Evolutionary conservation across 1,140 invertebrate genomes (phyloP), one percentile per base, ranked within the genome.

Genomic region (Diploscapter pachys): DNA sequence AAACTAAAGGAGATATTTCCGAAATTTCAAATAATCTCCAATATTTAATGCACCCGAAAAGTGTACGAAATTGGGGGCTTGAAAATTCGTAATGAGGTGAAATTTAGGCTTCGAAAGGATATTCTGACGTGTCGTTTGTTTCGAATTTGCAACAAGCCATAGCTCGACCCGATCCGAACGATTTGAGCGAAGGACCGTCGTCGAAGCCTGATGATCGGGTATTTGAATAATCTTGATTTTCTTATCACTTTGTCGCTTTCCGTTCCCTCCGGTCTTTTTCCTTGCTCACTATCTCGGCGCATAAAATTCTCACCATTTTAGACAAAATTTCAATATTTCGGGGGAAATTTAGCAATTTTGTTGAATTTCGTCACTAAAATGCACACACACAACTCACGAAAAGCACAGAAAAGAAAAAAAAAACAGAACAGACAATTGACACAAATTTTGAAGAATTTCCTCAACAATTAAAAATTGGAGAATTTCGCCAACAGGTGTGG

Each of bases 61-160:
- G 6, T 50, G n/a, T 48, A 67, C 51, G 49, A 1, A 4, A 31
- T 6, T 11, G 57, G 31, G 9, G 57, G 57, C 57, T 59, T 59
- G 31, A 11, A 59, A 59, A 59, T 11, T 9, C 13, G 31, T 59
- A 64, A 8, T 64, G 6, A 13, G 13, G 8, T 48, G 57, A 52
- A 61, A 69, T 74, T 31, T 61, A 74, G 73, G 73, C 64, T 3
- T 5, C 48, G 11, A 64, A 69, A n/a, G 73, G 73, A 5, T 74
- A 61, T 63, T 64, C 73, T 8, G 73, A 74, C 13, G 73, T 74
- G 8, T 74, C 73, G 48, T 74, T 74, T 53, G 73, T 74, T 48
- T 51, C 73, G 4, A 54, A 65, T 3, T 48, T 74, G 6, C 3
- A n/a, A 13, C 73, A 74, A 48, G 64, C 57, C 5, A 73, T 66